phyloP scores from a whole-genome alignment of 2,888 invertebrate species.

The Athalia rosae region DNA sequence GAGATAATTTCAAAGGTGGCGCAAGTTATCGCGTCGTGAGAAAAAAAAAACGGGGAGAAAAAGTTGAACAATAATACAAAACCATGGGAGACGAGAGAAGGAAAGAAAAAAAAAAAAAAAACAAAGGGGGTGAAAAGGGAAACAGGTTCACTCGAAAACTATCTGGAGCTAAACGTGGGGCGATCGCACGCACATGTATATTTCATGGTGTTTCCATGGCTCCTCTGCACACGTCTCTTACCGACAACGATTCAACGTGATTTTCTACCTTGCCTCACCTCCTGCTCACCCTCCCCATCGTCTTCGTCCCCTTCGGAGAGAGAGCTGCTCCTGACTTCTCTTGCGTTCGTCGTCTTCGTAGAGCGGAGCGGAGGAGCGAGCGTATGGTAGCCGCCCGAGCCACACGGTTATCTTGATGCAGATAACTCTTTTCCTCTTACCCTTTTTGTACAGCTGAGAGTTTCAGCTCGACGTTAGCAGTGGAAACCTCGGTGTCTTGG shows the following conservation, averaged over 20 bases:
- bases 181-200: background rate
- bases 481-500: constrained; percentile 18
- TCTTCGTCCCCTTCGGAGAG: background rate
- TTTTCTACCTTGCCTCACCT: background rate
- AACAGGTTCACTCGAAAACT: constrained; percentile 42
- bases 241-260: constrained; percentile 6
- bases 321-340: constrained; percentile 41
- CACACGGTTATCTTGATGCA: constrained; percentile 57
- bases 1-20: constrained; percentile 39
- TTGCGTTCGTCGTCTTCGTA: constrained; percentile 1
- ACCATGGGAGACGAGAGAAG: too few relatives aligned
- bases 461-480: constrained; percentile 24
- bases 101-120: background rate
- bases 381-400: constrained; percentile 44
- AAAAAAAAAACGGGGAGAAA: background rate
- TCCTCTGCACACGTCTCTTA: background rate
- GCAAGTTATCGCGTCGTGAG: constrained; percentile 41
- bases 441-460: background rate
- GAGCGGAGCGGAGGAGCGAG: background rate
- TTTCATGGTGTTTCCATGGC: constrained; percentile 9
- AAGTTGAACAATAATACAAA: background rate
- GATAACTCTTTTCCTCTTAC: constrained; percentile 54
- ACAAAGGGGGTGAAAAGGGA: too few relatives aligned
- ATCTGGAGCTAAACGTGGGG: constrained; percentile 24
- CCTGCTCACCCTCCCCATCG: background rate